phyloP scores from a whole-genome alignment of 1,140 invertebrate species.

The Bombus huntii region DNA sequence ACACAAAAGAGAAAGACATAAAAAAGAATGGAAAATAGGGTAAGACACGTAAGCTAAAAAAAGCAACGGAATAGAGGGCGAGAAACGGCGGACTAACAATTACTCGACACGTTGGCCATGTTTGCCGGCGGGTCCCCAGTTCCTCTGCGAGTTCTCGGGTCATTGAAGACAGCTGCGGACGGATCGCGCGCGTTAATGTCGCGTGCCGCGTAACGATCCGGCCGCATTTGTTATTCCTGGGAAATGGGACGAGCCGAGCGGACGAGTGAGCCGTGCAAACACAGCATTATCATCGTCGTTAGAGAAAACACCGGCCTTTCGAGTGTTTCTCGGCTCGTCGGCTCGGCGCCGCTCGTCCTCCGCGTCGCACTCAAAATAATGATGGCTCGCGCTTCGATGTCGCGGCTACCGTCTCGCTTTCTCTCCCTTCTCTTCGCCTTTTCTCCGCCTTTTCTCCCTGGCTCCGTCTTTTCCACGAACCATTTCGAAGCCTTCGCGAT shows the following conservation, averaged over 20 bases:
- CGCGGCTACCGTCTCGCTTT: slow-evolving; percentile 30
- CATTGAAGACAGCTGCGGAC: slow-evolving; percentile 56
- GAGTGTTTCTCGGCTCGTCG: slow-evolving; percentile 57
- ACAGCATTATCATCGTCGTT: slow-evolving; percentile 67
- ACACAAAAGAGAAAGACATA: background rate
- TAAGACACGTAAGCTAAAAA: background rate
- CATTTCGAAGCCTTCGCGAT: slow-evolving; percentile 17
- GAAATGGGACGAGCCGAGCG: slow-evolving; percentile 44
- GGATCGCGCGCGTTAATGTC: slow-evolving; percentile 60
- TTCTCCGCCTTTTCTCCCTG: background rate
- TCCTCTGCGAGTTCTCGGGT: slow-evolving; percentile 24
- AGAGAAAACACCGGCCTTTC: slow-evolving; percentile 57
- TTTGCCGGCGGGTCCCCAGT: background rate
- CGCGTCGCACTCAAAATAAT: slow-evolving; percentile 67
- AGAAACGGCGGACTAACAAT: slow-evolving; percentile 18
- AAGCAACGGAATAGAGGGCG: background rate
- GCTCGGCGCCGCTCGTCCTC: slow-evolving; percentile 58
- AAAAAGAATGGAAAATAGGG: background rate
- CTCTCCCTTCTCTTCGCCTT: background rate
- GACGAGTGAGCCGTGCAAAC: slow-evolving; percentile 46
- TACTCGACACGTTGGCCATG: slow-evolving; percentile 1
- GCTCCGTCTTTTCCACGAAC: slow-evolving; percentile 17
- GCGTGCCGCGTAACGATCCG: slow-evolving; percentile 55
- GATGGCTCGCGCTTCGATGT: slow-evolving; percentile 44
- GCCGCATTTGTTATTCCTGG: slow-evolving; percentile 50